Evolutionary conservation across 2,113 vertebrate species (phyloP).

Genomic region (Phylloscopus trochilus): DNA sequence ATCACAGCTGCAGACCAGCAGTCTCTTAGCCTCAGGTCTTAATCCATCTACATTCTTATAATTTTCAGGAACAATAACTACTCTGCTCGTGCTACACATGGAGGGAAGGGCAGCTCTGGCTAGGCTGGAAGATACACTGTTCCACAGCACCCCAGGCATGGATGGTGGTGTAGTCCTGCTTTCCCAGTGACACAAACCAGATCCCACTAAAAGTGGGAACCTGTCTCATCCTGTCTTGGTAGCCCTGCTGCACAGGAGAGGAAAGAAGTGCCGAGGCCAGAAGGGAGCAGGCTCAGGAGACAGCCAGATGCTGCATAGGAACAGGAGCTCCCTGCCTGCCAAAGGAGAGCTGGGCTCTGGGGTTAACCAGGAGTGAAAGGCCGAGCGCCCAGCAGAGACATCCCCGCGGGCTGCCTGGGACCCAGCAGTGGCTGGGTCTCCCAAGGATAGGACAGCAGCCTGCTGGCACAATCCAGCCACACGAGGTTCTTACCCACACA

Average conservation of each 20-base stretch:
- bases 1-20: background rate
- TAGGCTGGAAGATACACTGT: accelerated
- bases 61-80: background rate
- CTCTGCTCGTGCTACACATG: background rate
- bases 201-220: background rate
- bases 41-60: background rate
- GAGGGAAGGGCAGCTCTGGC: background rate
- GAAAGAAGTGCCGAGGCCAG: background rate
- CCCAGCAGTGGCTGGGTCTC: background rate
- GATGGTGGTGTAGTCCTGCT: background rate
- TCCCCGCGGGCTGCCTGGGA: accelerated
- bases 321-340: background rate
- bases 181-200: background rate
- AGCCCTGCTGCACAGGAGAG: background rate
- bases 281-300: background rate
- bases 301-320: background rate
- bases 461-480: background rate
- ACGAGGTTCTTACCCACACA: accelerated
- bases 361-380: background rate
- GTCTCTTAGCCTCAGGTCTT: background rate
- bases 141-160: background rate
- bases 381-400: background rate
- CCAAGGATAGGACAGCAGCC: background rate
- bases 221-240: background rate
- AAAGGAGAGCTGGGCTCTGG: background rate